These are phyloP conservation scores for Cephus rjabovi DNA, from an alignment of 2,888 invertebrate genomes.

Conservation along the genomic window DNA sequence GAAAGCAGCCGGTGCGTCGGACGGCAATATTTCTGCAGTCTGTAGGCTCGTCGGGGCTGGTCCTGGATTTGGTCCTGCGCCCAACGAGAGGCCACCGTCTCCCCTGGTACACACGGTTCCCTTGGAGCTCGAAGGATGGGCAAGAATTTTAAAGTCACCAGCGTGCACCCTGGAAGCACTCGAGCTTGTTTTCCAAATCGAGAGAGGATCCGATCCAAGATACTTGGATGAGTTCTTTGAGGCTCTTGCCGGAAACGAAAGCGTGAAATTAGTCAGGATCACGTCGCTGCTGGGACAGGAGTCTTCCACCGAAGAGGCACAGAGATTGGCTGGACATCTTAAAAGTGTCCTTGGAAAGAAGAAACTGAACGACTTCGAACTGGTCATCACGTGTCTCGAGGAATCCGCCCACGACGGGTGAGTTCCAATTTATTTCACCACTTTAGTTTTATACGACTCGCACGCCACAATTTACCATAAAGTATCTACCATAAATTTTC, in stretches of 20 bases:
- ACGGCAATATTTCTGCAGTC: conserved; percentile 69
- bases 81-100: conserved; percentile 54
- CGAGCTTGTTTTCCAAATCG: conserved; percentile 69
- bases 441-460: not conserved
- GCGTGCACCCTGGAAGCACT: conserved; percentile 68
- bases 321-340: conserved; percentile 67
- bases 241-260: conserved; percentile 68
- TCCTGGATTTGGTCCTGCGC: conserved; percentile 64
- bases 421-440: conserved; percentile 23
- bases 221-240: conserved; percentile 69
- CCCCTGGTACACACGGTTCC: conserved; percentile 67
- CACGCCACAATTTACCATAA: not conserved
- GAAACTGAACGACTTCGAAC: conserved; percentile 68
- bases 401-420: conserved; percentile 68
- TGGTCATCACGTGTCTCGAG: conserved; percentile 70
- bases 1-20: conserved; percentile 69
- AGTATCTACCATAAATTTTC: not conserved
- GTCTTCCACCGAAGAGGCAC: conserved; percentile 68
- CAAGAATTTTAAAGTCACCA: conserved; percentile 67
- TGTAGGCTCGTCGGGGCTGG: conserved; percentile 68
- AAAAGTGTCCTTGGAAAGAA: conserved; percentile 67
- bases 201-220: conserved; percentile 64
- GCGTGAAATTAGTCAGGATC: conserved; percentile 68
- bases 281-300: conserved; percentile 70
- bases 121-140: conserved; percentile 69